These are phyloP conservation scores for Caenorhabditis remanei DNA, from an alignment of 1,140 invertebrate genomes.

Conservation along the genomic window DNA sequence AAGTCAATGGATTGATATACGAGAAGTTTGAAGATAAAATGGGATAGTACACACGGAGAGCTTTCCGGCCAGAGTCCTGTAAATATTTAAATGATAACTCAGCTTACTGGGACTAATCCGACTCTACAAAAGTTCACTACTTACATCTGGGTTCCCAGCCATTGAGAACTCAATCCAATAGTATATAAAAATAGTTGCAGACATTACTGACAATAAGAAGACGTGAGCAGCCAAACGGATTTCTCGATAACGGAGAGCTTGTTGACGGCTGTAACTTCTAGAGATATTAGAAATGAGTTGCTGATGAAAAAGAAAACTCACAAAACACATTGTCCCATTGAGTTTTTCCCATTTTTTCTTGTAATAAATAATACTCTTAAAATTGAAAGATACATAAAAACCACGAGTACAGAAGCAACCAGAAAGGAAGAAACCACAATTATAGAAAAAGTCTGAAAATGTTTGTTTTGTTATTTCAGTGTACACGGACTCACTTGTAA, in stretches of 20 bases:
- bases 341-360: conserved; percentile 15
- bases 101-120: no score
- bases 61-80: background rate
- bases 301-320: background rate
- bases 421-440: background rate
- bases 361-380: background rate
- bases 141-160: conserved; percentile 5
- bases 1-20: conserved; percentile 13
- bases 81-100: background rate
- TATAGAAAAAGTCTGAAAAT: conserved; percentile 15
- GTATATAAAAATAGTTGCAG: background rate
- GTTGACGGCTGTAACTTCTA: background rate
- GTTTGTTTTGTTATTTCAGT: no score
- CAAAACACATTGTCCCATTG: background rate
- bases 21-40: conserved; percentile 18
- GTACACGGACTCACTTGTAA: background rate
- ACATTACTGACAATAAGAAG: background rate
- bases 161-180: conserved; percentile 2
- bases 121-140: background rate
- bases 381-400: conserved; percentile 10
- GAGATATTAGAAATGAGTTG: no score
- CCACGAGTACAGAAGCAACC: background rate
- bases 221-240: conserved; percentile 11
- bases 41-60: background rate
- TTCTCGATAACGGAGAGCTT: background rate